These are phyloP conservation scores for Plusia festucae DNA, from an alignment of 2,888 invertebrate genomes.

Conservation along the genomic window DNA sequence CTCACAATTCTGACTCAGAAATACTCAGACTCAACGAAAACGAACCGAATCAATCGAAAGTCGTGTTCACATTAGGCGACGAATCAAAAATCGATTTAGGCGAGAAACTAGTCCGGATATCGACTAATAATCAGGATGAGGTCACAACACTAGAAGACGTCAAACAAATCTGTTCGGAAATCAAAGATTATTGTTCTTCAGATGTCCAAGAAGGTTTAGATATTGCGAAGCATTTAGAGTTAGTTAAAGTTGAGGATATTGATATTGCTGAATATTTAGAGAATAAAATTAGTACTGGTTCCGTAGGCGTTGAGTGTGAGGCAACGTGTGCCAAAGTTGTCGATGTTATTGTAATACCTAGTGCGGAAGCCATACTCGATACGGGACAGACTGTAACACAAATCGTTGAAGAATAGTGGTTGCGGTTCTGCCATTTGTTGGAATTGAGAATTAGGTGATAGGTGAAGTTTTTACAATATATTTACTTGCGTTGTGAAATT, in stretches of 20 bases:
- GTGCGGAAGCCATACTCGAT: slow-evolving; percentile 82
- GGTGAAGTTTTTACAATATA: background rate
- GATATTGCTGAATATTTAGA: slow-evolving; percentile 62
- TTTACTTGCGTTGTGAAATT: background rate
- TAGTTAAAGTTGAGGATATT: slow-evolving; percentile 36
- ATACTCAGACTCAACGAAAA: slow-evolving; percentile 67
- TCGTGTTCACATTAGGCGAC: slow-evolving; percentile 81
- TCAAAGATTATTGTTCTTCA: slow-evolving; percentile 73
- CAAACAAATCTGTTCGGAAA: slow-evolving; percentile 79
- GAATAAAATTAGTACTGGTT: slow-evolving; percentile 60
- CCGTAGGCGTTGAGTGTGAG: slow-evolving; percentile 66
- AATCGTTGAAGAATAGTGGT: slow-evolving; percentile 37
- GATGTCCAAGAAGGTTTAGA: slow-evolving; percentile 70
- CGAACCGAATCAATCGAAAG: slow-evolving; percentile 62
- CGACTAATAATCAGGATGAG: slow-evolving; percentile 80
- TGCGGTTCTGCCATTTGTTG: slow-evolving; percentile 26
- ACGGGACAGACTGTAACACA: slow-evolving; percentile 66
- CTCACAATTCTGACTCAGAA: slow-evolving; percentile 82
- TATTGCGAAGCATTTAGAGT: slow-evolving; percentile 67
- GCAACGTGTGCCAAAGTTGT: slow-evolving; percentile 75
- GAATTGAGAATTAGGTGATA: slow-evolving; percentile 27
- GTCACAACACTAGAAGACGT: slow-evolving; percentile 70
- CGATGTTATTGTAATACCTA: slow-evolving; percentile 82
- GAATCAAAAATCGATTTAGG: slow-evolving; percentile 58
- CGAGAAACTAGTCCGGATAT: slow-evolving; percentile 76